phyloP scores from a whole-genome alignment of 2,888 invertebrate species.

The Agrochola litura region DNA sequence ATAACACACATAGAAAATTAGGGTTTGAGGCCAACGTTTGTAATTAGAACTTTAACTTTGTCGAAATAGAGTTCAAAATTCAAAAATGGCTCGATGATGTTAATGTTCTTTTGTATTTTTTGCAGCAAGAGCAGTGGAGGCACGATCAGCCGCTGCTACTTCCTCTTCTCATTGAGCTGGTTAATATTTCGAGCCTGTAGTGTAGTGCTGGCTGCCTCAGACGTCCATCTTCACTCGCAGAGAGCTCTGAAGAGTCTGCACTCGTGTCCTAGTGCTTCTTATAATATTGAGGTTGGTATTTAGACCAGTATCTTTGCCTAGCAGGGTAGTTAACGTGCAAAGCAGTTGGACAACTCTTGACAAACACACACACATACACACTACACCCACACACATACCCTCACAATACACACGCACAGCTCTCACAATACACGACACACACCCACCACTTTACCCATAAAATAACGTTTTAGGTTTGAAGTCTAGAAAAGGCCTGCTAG shows the following conservation, averaged over 20 bases:
- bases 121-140: slow-evolving; percentile 75
- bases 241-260: slow-evolving; percentile 83
- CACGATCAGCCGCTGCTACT: slow-evolving; percentile 89
- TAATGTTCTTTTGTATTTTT: background rate
- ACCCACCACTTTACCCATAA: no score
- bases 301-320: background rate
- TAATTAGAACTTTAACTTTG: background rate
- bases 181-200: slow-evolving; percentile 91
- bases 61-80: background rate
- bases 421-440: no score
- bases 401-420: no score
- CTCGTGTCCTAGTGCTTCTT: slow-evolving; percentile 88
- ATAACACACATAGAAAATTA: background rate
- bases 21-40: background rate
- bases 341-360: no score
- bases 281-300: slow-evolving; percentile 90
- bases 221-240: slow-evolving; percentile 89
- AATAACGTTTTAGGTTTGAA: background rate
- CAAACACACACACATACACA: no score
- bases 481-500: background rate
- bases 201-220: slow-evolving; percentile 91
- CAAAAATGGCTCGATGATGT: background rate
- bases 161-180: slow-evolving; percentile 92
- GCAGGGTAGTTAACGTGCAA: no score
- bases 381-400: no score